Base-by-base conservation (phyloP, 2,113 vertebrate genomes). In the Malurus cyaneus region DNA sequence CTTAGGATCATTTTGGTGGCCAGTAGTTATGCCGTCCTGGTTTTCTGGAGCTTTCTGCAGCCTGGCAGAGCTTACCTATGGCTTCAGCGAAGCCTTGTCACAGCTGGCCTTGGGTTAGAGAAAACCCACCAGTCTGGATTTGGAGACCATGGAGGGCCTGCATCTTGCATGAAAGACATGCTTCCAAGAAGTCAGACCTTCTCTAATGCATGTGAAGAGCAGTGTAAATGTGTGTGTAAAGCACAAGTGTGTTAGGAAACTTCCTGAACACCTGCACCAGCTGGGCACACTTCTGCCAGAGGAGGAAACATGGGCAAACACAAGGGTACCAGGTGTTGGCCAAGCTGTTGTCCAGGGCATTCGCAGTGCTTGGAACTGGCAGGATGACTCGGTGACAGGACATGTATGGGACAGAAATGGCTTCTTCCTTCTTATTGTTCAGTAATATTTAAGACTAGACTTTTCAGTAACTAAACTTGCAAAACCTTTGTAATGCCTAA, bases 191-290 rank as follows among this genome's bases (percentile, higher is more conserved):
- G 74, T n/a, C 56, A 62, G n/a, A 6, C 15, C 20, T 89, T 56
- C 32, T 71, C 34, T 24, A 54, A 11, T 4, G 7, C 44, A 12
- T 8, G 29, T 1, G 3, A 84, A 70, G n/a, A 80, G 17, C 25
- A n/a, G 28, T 15, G 20, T 2, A 1, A 32, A 3, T 14, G 8
- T 28, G 24, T 60, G 16, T 4, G 1, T 44, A 53, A 41, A 26
- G 11, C n/a, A 61, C 0, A 2, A 29, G 7, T 0, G 2, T 49
- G 19, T 34, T 50, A 59, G 23, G n/a, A 90, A 61, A 20, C 23
- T 44, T 79, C 44, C 44, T 44, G 64, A 79, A 25, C 24, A 21
- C 23, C 5, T 0, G 0, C 14, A 7, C 18, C 11, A 39, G 5
- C 44, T 64, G 59, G 53, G 26, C 42, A 64, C 24, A 8, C 8